A percentile compares a stretch with the other conserved stretches of the same genome.
phyloP scores from a whole-genome alignment of 1,140 invertebrate genomes.

The Paramacrobiotus metropolitanus region DNA sequence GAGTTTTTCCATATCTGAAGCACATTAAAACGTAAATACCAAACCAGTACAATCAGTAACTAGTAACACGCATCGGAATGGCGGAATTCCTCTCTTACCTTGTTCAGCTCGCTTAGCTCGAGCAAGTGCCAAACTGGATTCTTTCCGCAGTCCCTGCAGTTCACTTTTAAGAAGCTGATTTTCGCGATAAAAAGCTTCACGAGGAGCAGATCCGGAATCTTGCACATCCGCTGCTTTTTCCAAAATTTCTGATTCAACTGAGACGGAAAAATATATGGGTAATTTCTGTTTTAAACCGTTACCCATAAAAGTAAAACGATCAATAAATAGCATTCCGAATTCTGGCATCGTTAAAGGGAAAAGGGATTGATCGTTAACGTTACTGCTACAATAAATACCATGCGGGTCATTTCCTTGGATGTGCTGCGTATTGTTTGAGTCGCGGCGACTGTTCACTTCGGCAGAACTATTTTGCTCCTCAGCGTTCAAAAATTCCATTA shows the following conservation, averaged over 20 bases:
- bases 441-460: no score
- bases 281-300: not conserved
- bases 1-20: slow-evolving; percentile 15
- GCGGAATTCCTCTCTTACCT: no score
- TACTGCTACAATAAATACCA: no score
- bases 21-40: slow-evolving; percentile 13
- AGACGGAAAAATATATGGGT: not conserved
- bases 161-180: slow-evolving; percentile 30
- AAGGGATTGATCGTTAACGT: no score
- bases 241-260: not conserved
- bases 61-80: not conserved
- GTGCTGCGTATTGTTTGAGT: no score
- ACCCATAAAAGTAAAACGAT: not conserved
- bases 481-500: not conserved
- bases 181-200: no score
- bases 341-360: not conserved
- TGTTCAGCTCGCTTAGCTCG: slow-evolving; percentile 29
- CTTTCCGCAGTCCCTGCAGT: slow-evolving; percentile 30
- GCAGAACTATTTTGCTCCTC: no score
- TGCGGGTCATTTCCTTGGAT: no score
- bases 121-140: slow-evolving; percentile 28
- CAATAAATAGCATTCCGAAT: slow-evolving; percentile 5
- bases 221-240: slow-evolving; percentile 10
- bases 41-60: slow-evolving; percentile 6
- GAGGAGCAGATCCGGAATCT: no score